phyloP scores from a whole-genome alignment of 2,113 vertebrate genomes.

The Monopterus albus region DNA sequence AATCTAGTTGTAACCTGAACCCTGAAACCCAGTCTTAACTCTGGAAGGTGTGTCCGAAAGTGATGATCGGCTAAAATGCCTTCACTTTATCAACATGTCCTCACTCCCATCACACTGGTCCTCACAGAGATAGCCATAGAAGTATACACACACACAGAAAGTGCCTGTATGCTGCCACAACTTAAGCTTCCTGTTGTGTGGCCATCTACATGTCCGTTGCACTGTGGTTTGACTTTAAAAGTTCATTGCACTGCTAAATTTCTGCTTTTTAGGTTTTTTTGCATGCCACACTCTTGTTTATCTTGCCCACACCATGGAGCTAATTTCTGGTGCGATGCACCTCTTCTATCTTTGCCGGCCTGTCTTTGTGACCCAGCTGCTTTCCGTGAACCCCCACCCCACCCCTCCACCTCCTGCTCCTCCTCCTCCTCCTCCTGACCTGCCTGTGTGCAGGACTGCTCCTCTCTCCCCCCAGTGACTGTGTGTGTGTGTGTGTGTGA shows the following conservation, averaged over 20 bases:
- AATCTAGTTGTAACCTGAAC: too few relatives aligned
- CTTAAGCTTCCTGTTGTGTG: slow-evolving; percentile 48
- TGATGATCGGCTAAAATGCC: too few relatives aligned
- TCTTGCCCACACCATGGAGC: slow-evolving; percentile 22
- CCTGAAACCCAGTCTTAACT: too few relatives aligned
- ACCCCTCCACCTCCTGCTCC: slow-evolving; percentile 27
- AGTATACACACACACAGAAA: slow-evolving; percentile 17
- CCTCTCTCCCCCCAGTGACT: slow-evolving; percentile 68
- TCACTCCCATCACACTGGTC: slow-evolving; percentile 18
- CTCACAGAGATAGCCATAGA: slow-evolving; percentile 10
- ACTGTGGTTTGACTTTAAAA: slow-evolving; percentile 19
- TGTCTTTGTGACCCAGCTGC: slow-evolving; percentile 83
- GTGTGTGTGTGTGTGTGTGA: slow-evolving; percentile 48
- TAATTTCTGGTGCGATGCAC: slow-evolving; percentile 61
- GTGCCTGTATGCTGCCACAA: slow-evolving; percentile 22
- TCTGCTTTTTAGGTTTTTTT: slow-evolving; percentile 27
- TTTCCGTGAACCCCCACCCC: slow-evolving; percentile 48
- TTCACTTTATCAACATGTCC: too few relatives aligned
- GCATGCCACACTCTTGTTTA: background rate
- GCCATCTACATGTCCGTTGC: background rate
- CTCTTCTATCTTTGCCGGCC: slow-evolving; percentile 55
- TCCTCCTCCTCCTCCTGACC: slow-evolving; percentile 69
- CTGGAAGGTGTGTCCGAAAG: too few relatives aligned
- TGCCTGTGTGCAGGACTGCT: slow-evolving; percentile 77
- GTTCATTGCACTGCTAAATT: slow-evolving; percentile 2